phyloP scores from a whole-genome alignment of 2,113 vertebrate species.

The Ophiodon elongatus region DNA sequence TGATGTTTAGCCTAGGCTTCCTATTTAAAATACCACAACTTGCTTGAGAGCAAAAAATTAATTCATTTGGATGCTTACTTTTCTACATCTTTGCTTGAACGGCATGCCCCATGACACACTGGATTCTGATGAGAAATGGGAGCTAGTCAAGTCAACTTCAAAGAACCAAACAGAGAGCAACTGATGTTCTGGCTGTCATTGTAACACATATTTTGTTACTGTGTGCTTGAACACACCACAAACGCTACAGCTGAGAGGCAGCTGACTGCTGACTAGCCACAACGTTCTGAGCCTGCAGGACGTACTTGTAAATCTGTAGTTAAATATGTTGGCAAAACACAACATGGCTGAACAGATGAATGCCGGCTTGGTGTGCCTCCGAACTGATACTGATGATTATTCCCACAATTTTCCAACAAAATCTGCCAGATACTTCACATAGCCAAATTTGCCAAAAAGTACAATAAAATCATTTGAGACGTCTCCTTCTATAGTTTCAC shows the following conservation, averaged over 20 bases:
- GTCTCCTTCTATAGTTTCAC: not conserved
- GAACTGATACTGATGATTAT: not conserved
- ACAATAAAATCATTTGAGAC: not conserved
- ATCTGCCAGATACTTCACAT: not conserved
- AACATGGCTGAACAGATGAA: not conserved
- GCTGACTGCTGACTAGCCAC: not conserved
- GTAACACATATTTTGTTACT: not conserved
- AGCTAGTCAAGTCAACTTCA: conserved; percentile 22
- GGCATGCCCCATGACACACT: conserved; percentile 11
- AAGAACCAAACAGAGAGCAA: conserved; percentile 32
- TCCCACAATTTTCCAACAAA: not conserved
- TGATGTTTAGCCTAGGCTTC: no score
- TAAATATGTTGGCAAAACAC: not conserved
- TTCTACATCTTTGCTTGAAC: conserved; percentile 14
- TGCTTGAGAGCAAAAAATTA: not conserved
- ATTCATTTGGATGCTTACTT: not conserved
- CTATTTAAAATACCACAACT: conserved; percentile 1
- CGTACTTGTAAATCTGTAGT: not conserved
- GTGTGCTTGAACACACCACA: not conserved
- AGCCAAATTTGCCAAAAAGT: not conserved
- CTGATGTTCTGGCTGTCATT: conserved; percentile 3
- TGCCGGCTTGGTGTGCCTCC: not conserved
- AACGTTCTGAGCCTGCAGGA: not conserved
- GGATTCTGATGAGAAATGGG: conserved; percentile 49
- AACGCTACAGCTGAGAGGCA: not conserved